Conservation (phyloP, 1,140 invertebrate species). For the Panagrolaimus sp. region DNA sequence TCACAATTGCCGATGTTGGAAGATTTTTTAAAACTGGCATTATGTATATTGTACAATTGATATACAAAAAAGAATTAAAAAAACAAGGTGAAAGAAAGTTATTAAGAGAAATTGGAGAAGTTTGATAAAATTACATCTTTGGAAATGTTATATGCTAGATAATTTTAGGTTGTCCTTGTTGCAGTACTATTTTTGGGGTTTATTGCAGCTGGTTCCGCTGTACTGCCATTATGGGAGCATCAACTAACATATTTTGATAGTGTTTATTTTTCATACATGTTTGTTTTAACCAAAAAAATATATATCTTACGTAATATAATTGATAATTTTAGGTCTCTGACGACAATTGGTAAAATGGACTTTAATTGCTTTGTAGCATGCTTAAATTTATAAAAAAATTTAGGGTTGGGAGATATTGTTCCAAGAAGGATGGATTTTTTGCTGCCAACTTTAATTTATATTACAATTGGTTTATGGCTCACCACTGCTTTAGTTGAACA, state of each 20-base stretch:
- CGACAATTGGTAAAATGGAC: neutral
- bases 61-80: slow-evolving; percentile 50
- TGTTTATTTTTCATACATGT: slow-evolving; percentile 57
- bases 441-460: slow-evolving; percentile 49
- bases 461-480: slow-evolving; percentile 56
- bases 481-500: slow-evolving; percentile 55
- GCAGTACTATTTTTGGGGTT: slow-evolving; percentile 47
- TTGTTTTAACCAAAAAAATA: slow-evolving; percentile 17
- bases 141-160: no score
- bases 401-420: slow-evolving; percentile 55
- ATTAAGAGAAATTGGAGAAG: slow-evolving; percentile 52
- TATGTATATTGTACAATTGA: slow-evolving; percentile 46
- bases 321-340: neutral
- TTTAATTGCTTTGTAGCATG: neutral
- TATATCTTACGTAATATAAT: neutral
- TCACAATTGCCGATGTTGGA: slow-evolving; percentile 54
- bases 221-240: slow-evolving; percentile 53
- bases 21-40: slow-evolving; percentile 57
- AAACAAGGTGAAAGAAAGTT: slow-evolving; percentile 51
- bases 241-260: slow-evolving; percentile 55
- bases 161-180: slow-evolving; percentile 49
- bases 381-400: slow-evolving; percentile 46
- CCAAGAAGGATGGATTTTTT: slow-evolving; percentile 54
- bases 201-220: slow-evolving; percentile 51
- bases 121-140: slow-evolving; percentile 22